phyloP scores from a whole-genome alignment of 2,113 vertebrate species.

The Oriolus oriolus region DNA sequence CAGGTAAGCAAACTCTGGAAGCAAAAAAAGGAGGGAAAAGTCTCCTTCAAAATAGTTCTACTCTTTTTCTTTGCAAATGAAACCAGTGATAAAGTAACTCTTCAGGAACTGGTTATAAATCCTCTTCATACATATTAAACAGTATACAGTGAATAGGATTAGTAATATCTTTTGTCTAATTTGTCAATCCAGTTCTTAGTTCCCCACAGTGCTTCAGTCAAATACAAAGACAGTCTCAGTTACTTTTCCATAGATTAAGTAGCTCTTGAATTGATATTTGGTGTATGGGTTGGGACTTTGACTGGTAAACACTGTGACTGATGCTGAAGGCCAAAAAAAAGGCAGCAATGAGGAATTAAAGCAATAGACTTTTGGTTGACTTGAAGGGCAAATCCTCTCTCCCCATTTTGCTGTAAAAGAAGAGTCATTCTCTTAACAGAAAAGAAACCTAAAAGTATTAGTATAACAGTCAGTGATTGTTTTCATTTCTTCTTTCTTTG shows the following conservation, averaged over 20 bases:
- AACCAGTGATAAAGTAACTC: constrained; percentile 59
- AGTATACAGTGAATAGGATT: constrained; percentile 60
- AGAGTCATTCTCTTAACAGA: background rate
- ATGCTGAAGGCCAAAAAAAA: constrained; percentile 55
- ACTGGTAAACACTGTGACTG: constrained; percentile 62
- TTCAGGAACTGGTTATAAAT: constrained; percentile 61
- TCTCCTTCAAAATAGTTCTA: background rate
- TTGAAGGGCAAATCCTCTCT: constrained; percentile 45
- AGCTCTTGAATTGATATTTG: constrained; percentile 60
- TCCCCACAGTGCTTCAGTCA: constrained; percentile 52
- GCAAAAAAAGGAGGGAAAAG: background rate
- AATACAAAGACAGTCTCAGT: constrained; percentile 57
- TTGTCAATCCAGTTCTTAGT: constrained; percentile 60
- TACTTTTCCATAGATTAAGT: constrained; percentile 63
- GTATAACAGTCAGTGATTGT: background rate
- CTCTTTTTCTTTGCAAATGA: constrained; percentile 49
- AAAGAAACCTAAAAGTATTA: background rate
- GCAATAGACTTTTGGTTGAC: constrained; percentile 38
- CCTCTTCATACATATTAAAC: constrained; percentile 61
- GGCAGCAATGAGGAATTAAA: constrained; percentile 42
- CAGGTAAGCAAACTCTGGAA: background rate
- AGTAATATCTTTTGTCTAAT: constrained; percentile 62
- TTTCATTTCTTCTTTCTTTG: constrained; percentile 12
- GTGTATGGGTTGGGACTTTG: constrained; percentile 60
- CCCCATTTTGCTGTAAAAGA: background rate